A percentile compares a stretch with the other conserved stretches of the same genome.
phyloP scores from a whole-genome alignment of 2,888 invertebrate genomes.

The Volucella inflata region DNA sequence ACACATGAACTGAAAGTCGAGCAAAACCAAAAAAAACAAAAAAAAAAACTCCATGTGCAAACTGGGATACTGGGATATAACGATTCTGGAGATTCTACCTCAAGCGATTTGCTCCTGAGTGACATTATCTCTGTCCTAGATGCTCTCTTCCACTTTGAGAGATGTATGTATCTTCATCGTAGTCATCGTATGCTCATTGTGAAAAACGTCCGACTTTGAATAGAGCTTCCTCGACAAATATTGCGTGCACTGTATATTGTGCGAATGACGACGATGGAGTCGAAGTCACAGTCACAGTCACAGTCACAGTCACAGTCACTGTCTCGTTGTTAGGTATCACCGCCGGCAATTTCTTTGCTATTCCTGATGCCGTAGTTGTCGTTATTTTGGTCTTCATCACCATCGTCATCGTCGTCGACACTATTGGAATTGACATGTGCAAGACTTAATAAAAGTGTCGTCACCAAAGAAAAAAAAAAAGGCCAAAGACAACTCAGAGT shows the following conservation, averaged over 20 bases:
- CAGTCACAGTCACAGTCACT: conserved; percentile 14
- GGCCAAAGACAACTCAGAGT: background rate
- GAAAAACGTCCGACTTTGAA: conserved; percentile 39
- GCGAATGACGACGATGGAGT: conserved; percentile 61
- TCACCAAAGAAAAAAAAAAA: conserved; percentile 38
- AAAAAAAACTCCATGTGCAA: conserved; percentile 57
- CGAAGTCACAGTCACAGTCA: background rate
- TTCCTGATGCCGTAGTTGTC: background rate
- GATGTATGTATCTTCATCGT: conserved; percentile 20
- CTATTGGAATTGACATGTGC: conserved; percentile 74
- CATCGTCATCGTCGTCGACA: conserved; percentile 20
- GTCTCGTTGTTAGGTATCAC: conserved; percentile 11
- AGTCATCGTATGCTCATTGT: background rate
- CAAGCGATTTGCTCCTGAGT: conserved; percentile 56
- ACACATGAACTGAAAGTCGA: conserved; percentile 61
- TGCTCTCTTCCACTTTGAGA: conserved; percentile 37
- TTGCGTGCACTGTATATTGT: conserved; percentile 67
- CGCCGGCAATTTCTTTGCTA: background rate
- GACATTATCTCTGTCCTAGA: conserved; percentile 59
- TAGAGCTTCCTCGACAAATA: conserved; percentile 44
- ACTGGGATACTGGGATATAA: conserved; percentile 55
- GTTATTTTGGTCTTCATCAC: background rate
- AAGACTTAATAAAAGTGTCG: conserved; percentile 75
- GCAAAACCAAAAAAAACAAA: conserved; percentile 40
- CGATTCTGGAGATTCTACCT: conserved; percentile 12